These are phyloP conservation scores for Habroteleia sp. DNA, from an alignment of 2,888 invertebrate genomes.

Conservation along the genomic window DNA sequence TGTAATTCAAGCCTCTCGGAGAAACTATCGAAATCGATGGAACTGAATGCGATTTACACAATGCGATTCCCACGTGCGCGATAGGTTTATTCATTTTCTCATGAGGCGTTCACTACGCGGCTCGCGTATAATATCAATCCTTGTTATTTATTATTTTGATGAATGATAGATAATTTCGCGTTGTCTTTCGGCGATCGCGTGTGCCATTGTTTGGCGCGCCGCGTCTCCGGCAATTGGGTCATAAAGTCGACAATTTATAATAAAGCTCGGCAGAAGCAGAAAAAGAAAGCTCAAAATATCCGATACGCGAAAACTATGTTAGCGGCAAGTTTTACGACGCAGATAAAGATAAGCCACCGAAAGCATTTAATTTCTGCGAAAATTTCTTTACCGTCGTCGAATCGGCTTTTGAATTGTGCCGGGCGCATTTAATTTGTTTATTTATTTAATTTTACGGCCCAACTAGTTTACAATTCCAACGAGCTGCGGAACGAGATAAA, in stretches of 20 bases:
- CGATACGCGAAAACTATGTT: too few relatives aligned
- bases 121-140: conserved; percentile 31
- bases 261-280: not conserved
- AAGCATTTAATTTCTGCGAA: too few relatives aligned
- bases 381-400: too few relatives aligned
- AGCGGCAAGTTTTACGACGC: too few relatives aligned
- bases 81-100: conserved; percentile 34
- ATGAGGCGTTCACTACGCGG: conserved; percentile 23
- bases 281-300: too few relatives aligned
- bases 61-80: conserved; percentile 44
- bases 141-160: conserved; percentile 53
- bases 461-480: too few relatives aligned
- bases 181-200: conserved; percentile 41
- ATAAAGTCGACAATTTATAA: conserved; percentile 23
- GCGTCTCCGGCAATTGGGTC: conserved; percentile 12
- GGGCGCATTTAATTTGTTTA: too few relatives aligned
- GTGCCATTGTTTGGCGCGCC: conserved; percentile 40
- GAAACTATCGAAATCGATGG: conserved; percentile 44
- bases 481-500: too few relatives aligned
- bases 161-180: conserved; percentile 58
- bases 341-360: too few relatives aligned
- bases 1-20: conserved; percentile 27
- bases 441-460: too few relatives aligned
- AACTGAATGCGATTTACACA: conserved; percentile 35
- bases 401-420: too few relatives aligned